Evolutionary conservation across 2,113 vertebrate species (phyloP), one percentile per base, ranked within the genome.

Genomic region (Phylloscopus trochiloides): DNA sequence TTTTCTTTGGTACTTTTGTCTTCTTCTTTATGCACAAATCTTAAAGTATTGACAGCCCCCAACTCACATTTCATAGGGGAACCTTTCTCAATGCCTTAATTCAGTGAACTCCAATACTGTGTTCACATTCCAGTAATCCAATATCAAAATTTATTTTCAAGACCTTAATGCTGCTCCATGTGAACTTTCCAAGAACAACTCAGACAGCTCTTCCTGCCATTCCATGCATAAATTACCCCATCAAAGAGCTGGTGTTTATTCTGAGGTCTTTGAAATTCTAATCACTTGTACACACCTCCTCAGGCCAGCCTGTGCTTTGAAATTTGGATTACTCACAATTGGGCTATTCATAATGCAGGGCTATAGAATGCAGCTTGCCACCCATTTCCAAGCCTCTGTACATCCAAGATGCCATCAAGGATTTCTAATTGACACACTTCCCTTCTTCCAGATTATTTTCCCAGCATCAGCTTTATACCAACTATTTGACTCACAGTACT

Each of bases 231-330:
- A 98, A 98, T 98, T 98, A 98, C 76, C 86, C 89, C 96, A 97
- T 98, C 98, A 98, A 98, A 98, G 98, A 97, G 97, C 97, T 98
- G 95, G 97, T 97, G 96, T 98, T 98, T 98, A 97, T 97, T 97
- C 96, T 92, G 91, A 95, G 96, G 97, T 98, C 96, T 98, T 98
- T 98, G 97, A 98, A 98, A 98, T 98, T 98, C 98, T 97, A 98
- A 98, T 98, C 98, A 98, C 97, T 98, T 97, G 89, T 98, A 94
- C 85, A 97, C 92, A 98, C 97, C 98, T 98, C 98, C 97, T 92
- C 92, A 93, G 96, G 96, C 97, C 97, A 98, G 95, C 93, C 72
- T 93, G 96, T 96, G 95, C 97, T 97, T 97, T 97, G 90, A 96
- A 98, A 98, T 98, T 86, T 97, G 97, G 97, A 97, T 97, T 97